Evolutionary conservation across 2,888 invertebrate species (phyloP), one percentile per base, ranked within the genome.

Genomic region (Metellina segmentata): DNA sequence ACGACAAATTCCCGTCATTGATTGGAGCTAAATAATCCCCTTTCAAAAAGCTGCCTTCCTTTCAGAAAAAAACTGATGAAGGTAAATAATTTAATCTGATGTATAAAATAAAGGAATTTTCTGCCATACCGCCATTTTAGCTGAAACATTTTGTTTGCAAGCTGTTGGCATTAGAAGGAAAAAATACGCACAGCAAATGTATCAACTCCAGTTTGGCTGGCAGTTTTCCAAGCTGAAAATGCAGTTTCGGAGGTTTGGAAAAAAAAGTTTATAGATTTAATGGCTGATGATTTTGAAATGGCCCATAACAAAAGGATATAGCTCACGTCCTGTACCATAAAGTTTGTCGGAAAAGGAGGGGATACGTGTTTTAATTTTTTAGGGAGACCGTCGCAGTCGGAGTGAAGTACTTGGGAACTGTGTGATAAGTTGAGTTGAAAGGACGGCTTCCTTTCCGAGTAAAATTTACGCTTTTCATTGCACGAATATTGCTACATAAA

Each of bases 281-380:
- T 53, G 74, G 83, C 83, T 83, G 72, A 74, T 83, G 83, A 53
- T 83, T 83, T 83, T 83, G 74, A 74, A 83, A 83, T 75, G 74
- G 53, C 53, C 53, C 61, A 74, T 83, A 83, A 74, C 53, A 83
- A 72, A 83, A 52, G 72, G 13, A 72, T 74, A 53, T 72, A 53
- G 51, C 53, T 83, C 53, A 74, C 48, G 52, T 61, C 34, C 34
- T 49, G 19, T 53, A 52, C 53, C 20, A 74, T 83, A 83, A 83
- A 83, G 13, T 74, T 20, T 13, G 13, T 74, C 52, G 20, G 48
- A 81, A 51, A 83, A 9, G 69, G 34, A 52, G 52, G 19, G 51
- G 51, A n/a, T 49, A 1, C n/a, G 20, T 7, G 13, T 13, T 61
- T 9, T 2, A 49, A 69, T 69, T 81, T 70, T 81, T 81, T 48